Evolutionary conservation across 2,113 vertebrate genomes (phyloP), one percentile per base, ranked within the genome.

Genomic region (Varanus komodoensis): DNA sequence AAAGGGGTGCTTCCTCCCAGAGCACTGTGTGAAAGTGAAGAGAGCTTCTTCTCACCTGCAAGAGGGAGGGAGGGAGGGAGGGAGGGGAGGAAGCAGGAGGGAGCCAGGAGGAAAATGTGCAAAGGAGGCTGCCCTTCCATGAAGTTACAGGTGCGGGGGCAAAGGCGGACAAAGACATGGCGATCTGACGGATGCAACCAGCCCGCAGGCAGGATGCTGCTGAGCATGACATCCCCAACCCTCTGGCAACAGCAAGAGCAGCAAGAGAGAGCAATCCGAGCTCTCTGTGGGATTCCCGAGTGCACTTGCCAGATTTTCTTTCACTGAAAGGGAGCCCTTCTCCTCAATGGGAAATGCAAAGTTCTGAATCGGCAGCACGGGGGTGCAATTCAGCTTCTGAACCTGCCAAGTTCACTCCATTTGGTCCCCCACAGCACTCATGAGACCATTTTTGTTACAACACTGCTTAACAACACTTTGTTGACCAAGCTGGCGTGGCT

Each of bases 1-100:
- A 93, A 78, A 91, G 94, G 93, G 34, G 93, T 0, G 19, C 23
- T 48, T 82, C 90, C 89, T 93, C 92, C 90, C 9, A 67, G 19
- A 7, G 38, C 84, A 0, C 0, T 69, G 90, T 90, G 89, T 89
- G 86, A 84, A 75, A 34, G 64, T 27, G 0, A 61, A 29, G 71
- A n/a, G 8, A 38, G 32, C 3, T 52, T 3, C 67, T 80, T 52
- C 75, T 54, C 78, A 88, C 67, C 48, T 32, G 23, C 9, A 25
- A 29, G 54, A 19, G 4, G 64, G 8, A 3, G 4, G 57, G 0
- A 48, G 90, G 89, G n/a, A 52, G 32, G 5, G 21, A 78, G 4
- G 57, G 0, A 48, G 90, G 89, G 93, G 87, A 38, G 27, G 44
- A 1, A 0, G 19, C 82, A 71, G 29, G 68, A 29, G 6, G 15